Percentiles rank a stretch among this genome's conserved stretches.
phyloP scores from a whole-genome alignment of 2,888 invertebrate genomes.

The Epistrophe grossulariae region DNA sequence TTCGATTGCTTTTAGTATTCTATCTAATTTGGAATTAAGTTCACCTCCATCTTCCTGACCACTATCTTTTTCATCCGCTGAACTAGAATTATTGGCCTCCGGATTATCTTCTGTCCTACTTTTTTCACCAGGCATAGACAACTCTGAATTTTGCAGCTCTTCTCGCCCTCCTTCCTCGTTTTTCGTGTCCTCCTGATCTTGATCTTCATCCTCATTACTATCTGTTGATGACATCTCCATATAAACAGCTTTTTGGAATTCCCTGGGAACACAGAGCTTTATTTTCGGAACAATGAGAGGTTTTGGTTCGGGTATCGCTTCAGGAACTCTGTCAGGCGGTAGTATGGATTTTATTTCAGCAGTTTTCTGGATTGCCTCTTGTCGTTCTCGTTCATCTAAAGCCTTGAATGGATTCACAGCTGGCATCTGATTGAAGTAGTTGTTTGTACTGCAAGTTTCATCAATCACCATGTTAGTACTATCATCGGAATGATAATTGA shows the following conservation, averaged over 20 bases:
- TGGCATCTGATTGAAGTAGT: slow-evolving; percentile 48
- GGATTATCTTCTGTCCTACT: slow-evolving; percentile 77
- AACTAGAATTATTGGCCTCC: slow-evolving; percentile 35
- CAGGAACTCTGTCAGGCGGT: slow-evolving; percentile 62
- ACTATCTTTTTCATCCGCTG: slow-evolving; percentile 55
- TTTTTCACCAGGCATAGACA: slow-evolving; percentile 77
- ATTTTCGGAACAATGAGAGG: slow-evolving; percentile 86
- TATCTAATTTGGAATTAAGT: slow-evolving; percentile 78
- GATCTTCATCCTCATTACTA: slow-evolving; percentile 79
- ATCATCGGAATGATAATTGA: slow-evolving; percentile 76
- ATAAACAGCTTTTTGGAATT: slow-evolving; percentile 84
- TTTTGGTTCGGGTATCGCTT: slow-evolving; percentile 75
- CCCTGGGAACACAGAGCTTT: slow-evolving; percentile 88
- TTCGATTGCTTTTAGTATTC: slow-evolving; percentile 81
- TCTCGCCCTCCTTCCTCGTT: slow-evolving; percentile 21
- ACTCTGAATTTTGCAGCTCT: slow-evolving; percentile 66
- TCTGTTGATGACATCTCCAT: slow-evolving; percentile 82
- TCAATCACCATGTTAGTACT: slow-evolving; percentile 79
- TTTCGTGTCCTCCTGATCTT: slow-evolving; percentile 40
- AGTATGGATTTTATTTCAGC: slow-evolving; percentile 46
- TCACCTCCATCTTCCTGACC: slow-evolving; percentile 49
- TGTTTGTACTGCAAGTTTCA: slow-evolving; percentile 76
- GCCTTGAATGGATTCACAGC: slow-evolving; percentile 75
- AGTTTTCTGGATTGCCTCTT: slow-evolving; percentile 54
- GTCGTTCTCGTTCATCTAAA: slow-evolving; percentile 76